Evolutionary conservation across 2,113 vertebrate genomes (phyloP), one percentile per base, ranked within the genome.

Genomic region (Pyxicephalus adspersus): DNA sequence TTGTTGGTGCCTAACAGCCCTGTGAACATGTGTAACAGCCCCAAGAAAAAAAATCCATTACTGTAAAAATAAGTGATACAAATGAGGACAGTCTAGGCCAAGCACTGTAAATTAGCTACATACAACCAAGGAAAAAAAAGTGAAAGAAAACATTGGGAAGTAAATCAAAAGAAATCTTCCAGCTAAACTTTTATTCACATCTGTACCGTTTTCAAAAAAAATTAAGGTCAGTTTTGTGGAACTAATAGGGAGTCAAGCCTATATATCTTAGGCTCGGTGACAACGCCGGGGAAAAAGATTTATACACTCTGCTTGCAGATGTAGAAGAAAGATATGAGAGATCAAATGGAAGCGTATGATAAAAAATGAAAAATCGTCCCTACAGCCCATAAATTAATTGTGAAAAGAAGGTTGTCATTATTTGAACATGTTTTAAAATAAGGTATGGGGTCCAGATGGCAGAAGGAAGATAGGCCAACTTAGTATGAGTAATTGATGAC

Each of bases 401-500:
- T 90, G 89, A 91, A 94, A 93, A 94, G 94, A 96, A 94, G 94
- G 94, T 94, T 95, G 95, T 96, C 94, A 95, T 96, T 96, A 96
- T 94, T 94, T 89, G 90, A 94, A 90, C 92, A 90, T 91, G 93
- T 92, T 92, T 94, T 91, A 94, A 94, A 94, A 94, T 94, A 92
- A 94, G 94, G 95, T 93, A 94, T 94, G 94, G 93, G 92, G 90
- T 92, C 93, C 95, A 95, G 95, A 96, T 95, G 95, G 95, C 91
- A 89, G 91, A 90, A 93, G 90, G 91, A 89, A 95, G 93, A 95
- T 94, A 94, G 93, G 88, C 89, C 87, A 90, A 88, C 89, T 86
- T 92, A 94, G 91, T 94, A 95, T 94, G 94, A 96, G 95, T 95
- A 95, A 97, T 93, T 94, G 95, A 96, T 95, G 94, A 94, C 94